Evolutionary conservation across 2,888 invertebrate species (phyloP).

Genomic region (Leucozona laternaria): DNA sequence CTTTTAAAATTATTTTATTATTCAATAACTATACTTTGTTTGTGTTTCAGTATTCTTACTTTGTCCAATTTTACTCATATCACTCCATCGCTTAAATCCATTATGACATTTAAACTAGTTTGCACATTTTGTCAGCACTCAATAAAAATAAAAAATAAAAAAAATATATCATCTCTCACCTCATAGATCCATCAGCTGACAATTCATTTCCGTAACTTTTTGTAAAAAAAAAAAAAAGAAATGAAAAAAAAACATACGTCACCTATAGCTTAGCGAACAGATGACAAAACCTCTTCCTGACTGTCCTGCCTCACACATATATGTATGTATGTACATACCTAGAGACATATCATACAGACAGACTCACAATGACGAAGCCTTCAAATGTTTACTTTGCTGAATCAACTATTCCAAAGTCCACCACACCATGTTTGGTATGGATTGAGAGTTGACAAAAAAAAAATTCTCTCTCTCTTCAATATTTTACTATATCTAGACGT

Average conservation of each 20-base stretch:
- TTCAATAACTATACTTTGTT: background rate
- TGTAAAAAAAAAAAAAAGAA: background rate
- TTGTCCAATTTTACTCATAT: background rate
- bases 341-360: conserved; percentile 18
- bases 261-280: background rate
- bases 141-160: background rate
- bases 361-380: conserved; percentile 55
- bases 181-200: conserved; percentile 15
- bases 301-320: background rate
- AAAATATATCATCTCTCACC: conserved; percentile 12
- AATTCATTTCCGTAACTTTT: conserved; percentile 30
- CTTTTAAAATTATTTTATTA: too few relatives aligned
- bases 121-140: conserved; percentile 35
- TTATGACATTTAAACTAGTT: background rate
- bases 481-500: conserved; percentile 43
- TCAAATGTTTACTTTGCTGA: conserved; percentile 70
- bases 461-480: conserved; percentile 20
- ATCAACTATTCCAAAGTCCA: conserved; percentile 63
- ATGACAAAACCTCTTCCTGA: conserved; percentile 12
- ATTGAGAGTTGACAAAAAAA: conserved; percentile 26
- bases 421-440: conserved; percentile 12
- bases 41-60: background rate
- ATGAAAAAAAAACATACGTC: conserved; percentile 4
- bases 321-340: background rate
- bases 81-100: background rate